A percentile compares a stretch with the other conserved stretches of the same genome.
Conservation (phyloP, 2,797 vertebrate species). For the Sciurus carolinensis region DNA sequence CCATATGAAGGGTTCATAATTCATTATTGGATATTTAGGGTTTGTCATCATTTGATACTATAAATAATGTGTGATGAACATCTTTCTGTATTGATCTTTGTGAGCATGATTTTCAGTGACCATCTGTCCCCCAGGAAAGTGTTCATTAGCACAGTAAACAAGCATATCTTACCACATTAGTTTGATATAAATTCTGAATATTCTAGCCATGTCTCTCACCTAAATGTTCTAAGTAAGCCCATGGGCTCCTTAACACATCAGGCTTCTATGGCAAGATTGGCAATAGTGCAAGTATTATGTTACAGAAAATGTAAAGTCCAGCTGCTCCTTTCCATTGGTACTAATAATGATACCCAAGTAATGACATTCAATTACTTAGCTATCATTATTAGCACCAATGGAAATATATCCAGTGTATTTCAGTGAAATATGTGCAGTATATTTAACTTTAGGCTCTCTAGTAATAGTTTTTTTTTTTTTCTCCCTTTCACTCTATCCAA, state of each 20-base stretch:
- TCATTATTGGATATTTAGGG: too few relatives aligned
- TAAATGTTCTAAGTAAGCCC: neutral
- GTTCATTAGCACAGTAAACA: neutral
- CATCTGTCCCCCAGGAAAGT: too few relatives aligned
- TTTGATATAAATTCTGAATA: neutral
- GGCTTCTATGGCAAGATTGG: neutral
- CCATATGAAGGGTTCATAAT: too few relatives aligned
- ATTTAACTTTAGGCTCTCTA: neutral
- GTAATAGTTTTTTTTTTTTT: neutral
- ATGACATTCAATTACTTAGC: too few relatives aligned
- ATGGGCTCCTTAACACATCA: neutral
- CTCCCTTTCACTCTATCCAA: neutral
- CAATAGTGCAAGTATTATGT: neutral
- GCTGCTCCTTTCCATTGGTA: neutral
- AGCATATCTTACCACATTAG: neutral
- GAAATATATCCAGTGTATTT: too few relatives aligned
- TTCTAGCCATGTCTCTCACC: neutral
- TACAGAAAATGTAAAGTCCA: slow-evolving; percentile 6
- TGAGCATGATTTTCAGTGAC: too few relatives aligned
- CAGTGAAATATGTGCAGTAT: neutral
- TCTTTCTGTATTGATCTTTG: too few relatives aligned
- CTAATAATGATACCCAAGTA: neutral
- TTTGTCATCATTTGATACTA: too few relatives aligned
- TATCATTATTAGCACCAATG: too few relatives aligned
- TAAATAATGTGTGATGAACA: too few relatives aligned